Evolutionary conservation across 2,797 vertebrate species (phyloP).

Genomic region (Alcedo atthis): DNA sequence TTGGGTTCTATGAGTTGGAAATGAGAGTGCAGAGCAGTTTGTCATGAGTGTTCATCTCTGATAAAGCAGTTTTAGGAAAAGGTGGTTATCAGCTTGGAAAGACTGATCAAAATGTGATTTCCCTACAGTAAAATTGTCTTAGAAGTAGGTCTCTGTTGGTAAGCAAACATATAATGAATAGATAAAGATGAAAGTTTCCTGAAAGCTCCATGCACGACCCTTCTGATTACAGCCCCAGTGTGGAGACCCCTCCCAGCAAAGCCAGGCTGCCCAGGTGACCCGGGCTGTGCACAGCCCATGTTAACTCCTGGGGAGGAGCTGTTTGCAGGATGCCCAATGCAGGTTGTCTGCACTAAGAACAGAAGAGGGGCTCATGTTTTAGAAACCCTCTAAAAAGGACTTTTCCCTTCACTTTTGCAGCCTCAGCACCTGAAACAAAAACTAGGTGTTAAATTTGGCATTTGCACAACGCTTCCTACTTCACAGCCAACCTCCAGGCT

Average conservation of each 20-base stretch:
- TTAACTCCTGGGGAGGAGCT: neutral
- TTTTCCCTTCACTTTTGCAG: neutral
- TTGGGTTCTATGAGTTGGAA: neutral
- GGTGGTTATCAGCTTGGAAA: neutral
- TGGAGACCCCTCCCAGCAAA: neutral
- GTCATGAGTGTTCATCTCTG: neutral
- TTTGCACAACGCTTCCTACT: neutral
- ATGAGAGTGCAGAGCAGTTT: neutral
- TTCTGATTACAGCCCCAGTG: accelerated
- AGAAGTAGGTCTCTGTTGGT: neutral
- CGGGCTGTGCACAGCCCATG: no score
- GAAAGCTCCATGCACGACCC: accelerated
- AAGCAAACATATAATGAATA: neutral
- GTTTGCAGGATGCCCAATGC: neutral
- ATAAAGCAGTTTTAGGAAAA: neutral
- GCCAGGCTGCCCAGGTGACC: neutral
- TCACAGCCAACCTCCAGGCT: neutral
- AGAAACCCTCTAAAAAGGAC: neutral
- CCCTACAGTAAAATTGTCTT: neutral
- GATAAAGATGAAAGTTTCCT: neutral
- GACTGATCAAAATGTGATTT: neutral
- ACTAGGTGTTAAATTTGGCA: conserved; percentile 33
- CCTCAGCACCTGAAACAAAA: conserved; percentile 47
- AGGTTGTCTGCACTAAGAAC: neutral
- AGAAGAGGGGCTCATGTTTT: neutral